A percentile compares a stretch with the other conserved stretches of the same genome.
These are phyloP conservation scores for Junonia oenone DNA, from an alignment of 2,888 invertebrate species.

Conservation along the genomic window DNA sequence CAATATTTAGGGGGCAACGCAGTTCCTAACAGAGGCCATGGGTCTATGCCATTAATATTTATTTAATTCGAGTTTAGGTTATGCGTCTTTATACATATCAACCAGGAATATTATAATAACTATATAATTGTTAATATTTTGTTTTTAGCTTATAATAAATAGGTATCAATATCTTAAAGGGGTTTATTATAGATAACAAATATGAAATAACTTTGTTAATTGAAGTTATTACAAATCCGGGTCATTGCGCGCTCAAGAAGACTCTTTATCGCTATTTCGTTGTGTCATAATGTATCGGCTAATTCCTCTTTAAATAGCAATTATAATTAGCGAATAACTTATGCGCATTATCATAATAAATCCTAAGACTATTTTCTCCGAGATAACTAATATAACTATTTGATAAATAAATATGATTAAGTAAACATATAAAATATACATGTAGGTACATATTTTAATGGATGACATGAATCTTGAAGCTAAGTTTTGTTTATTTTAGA, in stretches of 20 bases:
- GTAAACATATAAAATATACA: too few species aligned
- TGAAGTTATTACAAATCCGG: conserved; percentile 29
- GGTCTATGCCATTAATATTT: too few species aligned
- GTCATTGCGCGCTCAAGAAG: conserved; percentile 31
- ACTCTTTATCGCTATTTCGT: conserved; percentile 19
- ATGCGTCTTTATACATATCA: too few species aligned
- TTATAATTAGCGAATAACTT: conserved; percentile 2
- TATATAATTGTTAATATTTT: too few species aligned
- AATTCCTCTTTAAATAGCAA: background rate
- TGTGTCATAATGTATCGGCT: conserved; percentile 7
- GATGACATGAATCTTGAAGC: too few species aligned
- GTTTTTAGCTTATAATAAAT: background rate
- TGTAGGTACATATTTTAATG: too few species aligned
- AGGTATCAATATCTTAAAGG: background rate
- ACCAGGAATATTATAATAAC: too few species aligned
- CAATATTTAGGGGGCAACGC: too few species aligned
- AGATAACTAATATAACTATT: background rate
- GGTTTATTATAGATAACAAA: background rate
- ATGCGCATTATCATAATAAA: background rate
- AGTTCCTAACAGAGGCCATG: too few species aligned
- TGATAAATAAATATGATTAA: background rate
- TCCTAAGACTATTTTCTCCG: background rate
- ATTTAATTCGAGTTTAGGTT: too few species aligned
- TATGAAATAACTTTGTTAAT: background rate
- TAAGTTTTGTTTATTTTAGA: too few species aligned